phyloP scores from a whole-genome alignment of 53 echinoderm and acorn worm genomes.

The Mesocentrotus franciscanus region DNA sequence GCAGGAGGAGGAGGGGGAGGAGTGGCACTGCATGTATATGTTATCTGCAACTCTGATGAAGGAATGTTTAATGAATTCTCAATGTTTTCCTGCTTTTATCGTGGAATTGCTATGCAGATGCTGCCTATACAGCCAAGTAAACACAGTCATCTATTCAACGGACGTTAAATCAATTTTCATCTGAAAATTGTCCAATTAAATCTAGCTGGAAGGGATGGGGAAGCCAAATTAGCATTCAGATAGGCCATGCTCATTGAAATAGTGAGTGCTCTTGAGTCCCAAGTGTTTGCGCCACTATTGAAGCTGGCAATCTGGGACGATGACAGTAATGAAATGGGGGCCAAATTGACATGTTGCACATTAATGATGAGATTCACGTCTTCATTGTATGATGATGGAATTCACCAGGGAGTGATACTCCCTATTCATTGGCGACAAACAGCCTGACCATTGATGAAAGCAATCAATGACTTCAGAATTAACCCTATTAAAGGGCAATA shows the following conservation, averaged over 20 bases:
- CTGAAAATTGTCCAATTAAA: slow-evolving; percentile 53
- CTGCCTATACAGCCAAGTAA: slow-evolving; percentile 12
- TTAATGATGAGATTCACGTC: neutral
- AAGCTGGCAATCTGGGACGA: neutral
- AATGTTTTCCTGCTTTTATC: neutral
- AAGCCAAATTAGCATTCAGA: slow-evolving; percentile 41
- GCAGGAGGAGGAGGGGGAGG: no score
- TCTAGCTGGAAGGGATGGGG: neutral
- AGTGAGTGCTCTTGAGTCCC: neutral
- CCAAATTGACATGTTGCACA: slow-evolving; percentile 19
- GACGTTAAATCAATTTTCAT: slow-evolving; percentile 58
- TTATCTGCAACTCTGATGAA: neutral
- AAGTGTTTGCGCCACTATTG: slow-evolving; percentile 1
- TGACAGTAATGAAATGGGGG: neutral
- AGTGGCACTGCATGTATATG: neutral
- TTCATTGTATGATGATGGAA: neutral
- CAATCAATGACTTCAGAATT: neutral
- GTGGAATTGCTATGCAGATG: neutral
- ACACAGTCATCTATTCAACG: neutral
- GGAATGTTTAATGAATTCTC: neutral
- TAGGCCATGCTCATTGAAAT: neutral
- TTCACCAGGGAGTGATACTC: neutral
- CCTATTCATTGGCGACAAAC: neutral
- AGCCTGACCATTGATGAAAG: neutral
- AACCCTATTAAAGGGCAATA: neutral